These are phyloP conservation scores for Anoplolepis gracilipes DNA, from an alignment of 1,140 invertebrate genomes.

Conservation along the genomic window DNA sequence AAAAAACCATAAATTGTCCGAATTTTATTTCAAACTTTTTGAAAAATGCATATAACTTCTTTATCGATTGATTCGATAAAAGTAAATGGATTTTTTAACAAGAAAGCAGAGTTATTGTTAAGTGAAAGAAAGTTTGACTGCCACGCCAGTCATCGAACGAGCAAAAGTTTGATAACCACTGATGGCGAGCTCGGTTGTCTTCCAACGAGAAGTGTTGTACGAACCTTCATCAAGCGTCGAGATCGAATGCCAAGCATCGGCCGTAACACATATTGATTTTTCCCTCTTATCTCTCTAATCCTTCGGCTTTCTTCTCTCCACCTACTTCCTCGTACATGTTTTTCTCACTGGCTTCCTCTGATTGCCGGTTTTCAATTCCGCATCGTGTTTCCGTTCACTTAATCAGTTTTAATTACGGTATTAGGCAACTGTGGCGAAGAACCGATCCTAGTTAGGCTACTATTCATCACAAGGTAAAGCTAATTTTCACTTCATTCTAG, in stretches of 20 bases:
- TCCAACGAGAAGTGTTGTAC: constrained; percentile 34
- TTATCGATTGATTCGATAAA: background rate
- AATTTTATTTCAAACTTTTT: background rate
- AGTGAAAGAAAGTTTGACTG: background rate
- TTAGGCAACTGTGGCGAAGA: constrained; percentile 30
- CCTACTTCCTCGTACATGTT: constrained; percentile 22
- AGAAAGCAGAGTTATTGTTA: background rate
- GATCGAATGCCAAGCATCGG: constrained; percentile 46
- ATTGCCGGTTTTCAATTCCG: constrained; percentile 70
- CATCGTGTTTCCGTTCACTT: constrained; percentile 41
- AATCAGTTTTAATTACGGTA: constrained; percentile 70
- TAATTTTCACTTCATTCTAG: constrained; percentile 61
- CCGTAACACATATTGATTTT: constrained; percentile 59
- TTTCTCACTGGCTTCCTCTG: constrained; percentile 42
- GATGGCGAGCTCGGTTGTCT: constrained; percentile 16
- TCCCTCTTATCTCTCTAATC: constrained; percentile 33
- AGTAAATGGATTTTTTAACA: background rate
- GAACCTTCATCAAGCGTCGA: constrained; percentile 46
- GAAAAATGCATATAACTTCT: background rate
- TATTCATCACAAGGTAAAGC: constrained; percentile 55
- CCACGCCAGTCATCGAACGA: background rate
- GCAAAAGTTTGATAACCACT: constrained; percentile 23
- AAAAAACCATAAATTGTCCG: background rate
- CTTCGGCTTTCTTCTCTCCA: background rate
- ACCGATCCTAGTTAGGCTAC: constrained; percentile 63